phyloP scores from a whole-genome alignment of 2,113 vertebrate species.

The Montifringilla adamsi region DNA sequence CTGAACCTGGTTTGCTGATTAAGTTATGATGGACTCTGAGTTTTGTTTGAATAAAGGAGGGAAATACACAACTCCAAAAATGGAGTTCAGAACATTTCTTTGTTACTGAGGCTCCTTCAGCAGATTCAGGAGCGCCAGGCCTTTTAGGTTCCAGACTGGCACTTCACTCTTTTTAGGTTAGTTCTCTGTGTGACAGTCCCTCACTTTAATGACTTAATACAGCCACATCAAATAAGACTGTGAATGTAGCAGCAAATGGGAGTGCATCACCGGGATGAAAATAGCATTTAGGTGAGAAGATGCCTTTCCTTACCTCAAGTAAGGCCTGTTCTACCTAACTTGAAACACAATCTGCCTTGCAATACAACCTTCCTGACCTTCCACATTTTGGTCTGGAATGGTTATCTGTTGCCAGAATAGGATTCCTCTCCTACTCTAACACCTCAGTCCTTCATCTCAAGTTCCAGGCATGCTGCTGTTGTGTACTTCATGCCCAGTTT shows the following conservation, averaged over 20 bases:
- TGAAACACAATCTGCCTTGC: slow-evolving; percentile 24
- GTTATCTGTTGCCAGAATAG: not conserved
- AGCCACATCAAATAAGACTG: not conserved
- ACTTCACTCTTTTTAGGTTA: not conserved
- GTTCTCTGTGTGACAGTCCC: not conserved
- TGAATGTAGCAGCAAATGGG: not conserved
- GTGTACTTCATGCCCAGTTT: not conserved
- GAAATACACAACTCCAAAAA: not conserved
- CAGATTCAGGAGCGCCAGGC: not conserved
- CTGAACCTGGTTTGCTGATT: not conserved
- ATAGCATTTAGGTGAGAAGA: not conserved
- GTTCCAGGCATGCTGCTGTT: slow-evolving; percentile 23
- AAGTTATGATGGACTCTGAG: not conserved
- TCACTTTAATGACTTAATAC: not conserved
- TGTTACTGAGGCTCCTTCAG: not conserved
- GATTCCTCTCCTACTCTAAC: slow-evolving; percentile 21
- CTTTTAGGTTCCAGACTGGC: not conserved
- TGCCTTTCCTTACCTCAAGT: not conserved
- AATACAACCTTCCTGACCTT: slow-evolving; percentile 57
- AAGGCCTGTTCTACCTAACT: not conserved
- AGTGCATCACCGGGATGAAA: not conserved
- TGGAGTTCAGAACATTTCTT: not conserved
- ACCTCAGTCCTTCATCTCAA: slow-evolving; percentile 23
- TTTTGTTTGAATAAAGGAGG: not conserved
- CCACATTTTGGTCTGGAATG: not conserved